These are phyloP conservation scores for Axinella damicornis DNA, from an alignment of 37 sponge, comb jelly and placozoan species.

Conservation along the genomic window DNA sequence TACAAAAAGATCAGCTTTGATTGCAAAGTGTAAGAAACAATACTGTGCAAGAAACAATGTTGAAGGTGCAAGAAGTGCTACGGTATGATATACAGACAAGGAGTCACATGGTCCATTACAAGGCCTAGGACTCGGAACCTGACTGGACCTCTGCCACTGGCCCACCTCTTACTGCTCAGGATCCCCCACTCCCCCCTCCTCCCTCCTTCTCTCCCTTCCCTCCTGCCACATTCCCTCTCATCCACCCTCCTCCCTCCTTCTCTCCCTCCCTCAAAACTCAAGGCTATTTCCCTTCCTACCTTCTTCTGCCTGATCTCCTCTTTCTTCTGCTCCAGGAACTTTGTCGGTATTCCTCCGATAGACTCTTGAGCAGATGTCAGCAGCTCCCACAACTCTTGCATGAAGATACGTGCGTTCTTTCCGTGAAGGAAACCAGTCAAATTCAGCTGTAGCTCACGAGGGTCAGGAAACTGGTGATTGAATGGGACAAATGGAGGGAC, in stretches of 20 bases:
- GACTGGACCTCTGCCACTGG: too few species aligned
- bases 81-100: too few species aligned
- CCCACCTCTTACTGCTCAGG: neutral
- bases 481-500: too few species aligned
- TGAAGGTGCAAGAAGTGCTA: too few species aligned
- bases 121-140: too few species aligned
- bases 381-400: slow-evolving; percentile 96
- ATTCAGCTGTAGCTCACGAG: slow-evolving; percentile 90
- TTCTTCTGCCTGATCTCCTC: slow-evolving; percentile 87
- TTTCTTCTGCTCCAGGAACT: slow-evolving; percentile 94
- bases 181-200: slow-evolving; percentile 35
- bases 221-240: slow-evolving; percentile 20
- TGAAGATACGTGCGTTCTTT: slow-evolving; percentile 90
- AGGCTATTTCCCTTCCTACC: slow-evolving; percentile 37
- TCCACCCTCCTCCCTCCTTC: slow-evolving; percentile 18
- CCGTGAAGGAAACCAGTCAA: slow-evolving; percentile 94
- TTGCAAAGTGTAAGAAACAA: too few species aligned
- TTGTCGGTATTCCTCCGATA: slow-evolving; percentile 83
- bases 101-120: too few species aligned
- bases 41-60: too few species aligned
- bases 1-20: too few species aligned
- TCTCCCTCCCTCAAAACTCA: neutral
- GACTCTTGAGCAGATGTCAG: slow-evolving; percentile 92
- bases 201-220: slow-evolving; percentile 7
- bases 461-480: slow-evolving; percentile 81